Evolutionary conservation across 2,113 vertebrate species (phyloP), one percentile per base, ranked within the genome.

Genomic region (Cisticola juncidis): DNA sequence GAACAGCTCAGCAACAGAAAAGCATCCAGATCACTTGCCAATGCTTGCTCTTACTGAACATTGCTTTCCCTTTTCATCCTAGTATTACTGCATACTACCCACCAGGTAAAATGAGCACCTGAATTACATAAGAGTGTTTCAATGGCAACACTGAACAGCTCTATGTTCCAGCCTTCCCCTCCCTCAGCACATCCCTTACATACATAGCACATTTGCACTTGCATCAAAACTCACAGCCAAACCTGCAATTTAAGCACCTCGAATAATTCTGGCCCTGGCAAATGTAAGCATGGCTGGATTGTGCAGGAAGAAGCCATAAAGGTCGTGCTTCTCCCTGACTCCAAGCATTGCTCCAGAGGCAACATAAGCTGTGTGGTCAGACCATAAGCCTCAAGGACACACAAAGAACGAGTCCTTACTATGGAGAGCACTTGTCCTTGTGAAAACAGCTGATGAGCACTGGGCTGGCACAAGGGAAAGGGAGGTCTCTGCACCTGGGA

Each of bases 261-360:
- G 29, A 77, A 18, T 23, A 36, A 50, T 38, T 81, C 53, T 77
- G 78, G 47, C 68, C 71, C 35, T n/a, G 68, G 36, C 45, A 9
- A 53, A 57, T 60, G 65, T 42, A 68, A 35, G 29, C 14, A 18
- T 18, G 23, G 36, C 28, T 24, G 25, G 31, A 21, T 31, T 17
- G 38, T 31, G 50, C 3, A 69, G 36, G 24, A 71, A 77, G 56
- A 81, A 92, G 26, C 31, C 2, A 1, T 23, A 24, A 26, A 31
- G 51, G 11, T 31, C 1, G 1, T 23, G 68, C 21, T 65, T 51
- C 19, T 78, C 47, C 38, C 15, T 0, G 0, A 31, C 22, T 85
- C 54, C 38, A 80, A 26, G 54, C n/a, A 19, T 6, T 81, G 80
- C 65, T 70, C 6, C 19, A 44, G 29, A 74, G 62, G 64, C 86